Evolutionary conservation across 2,888 invertebrate species (phyloP).

Genomic region (Apeira syringaria): DNA sequence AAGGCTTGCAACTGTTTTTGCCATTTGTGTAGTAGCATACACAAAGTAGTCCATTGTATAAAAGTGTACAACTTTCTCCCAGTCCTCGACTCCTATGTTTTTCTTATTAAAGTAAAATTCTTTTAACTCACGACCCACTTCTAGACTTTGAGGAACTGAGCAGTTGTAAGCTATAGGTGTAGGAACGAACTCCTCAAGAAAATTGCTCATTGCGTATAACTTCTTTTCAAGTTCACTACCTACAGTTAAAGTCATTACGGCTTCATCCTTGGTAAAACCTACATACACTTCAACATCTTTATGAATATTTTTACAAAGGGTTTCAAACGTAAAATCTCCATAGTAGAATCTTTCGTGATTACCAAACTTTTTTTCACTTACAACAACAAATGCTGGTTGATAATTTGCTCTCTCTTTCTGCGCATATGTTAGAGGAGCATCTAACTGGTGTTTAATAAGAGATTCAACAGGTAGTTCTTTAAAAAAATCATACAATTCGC

Average conservation of each 20-base stretch:
- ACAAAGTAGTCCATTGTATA: conserved; percentile 30
- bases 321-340: conserved; percentile 46
- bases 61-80: conserved; percentile 32
- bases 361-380: conserved; percentile 45
- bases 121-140: conserved; percentile 37
- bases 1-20: conserved; percentile 31
- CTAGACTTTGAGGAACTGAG: conserved; percentile 28
- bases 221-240: conserved; percentile 16
- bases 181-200: conserved; percentile 31
- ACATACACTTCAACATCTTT: conserved; percentile 84
- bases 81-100: conserved; percentile 30
- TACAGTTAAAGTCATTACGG: conserved; percentile 9
- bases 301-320: conserved; percentile 71
- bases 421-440: conserved; percentile 30
- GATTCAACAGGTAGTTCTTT: conserved; percentile 35
- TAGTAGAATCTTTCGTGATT: conserved; percentile 46
- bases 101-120: conserved; percentile 35
- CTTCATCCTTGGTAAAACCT: conserved; percentile 21
- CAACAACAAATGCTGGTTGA: conserved; percentile 35
- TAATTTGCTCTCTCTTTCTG: conserved; percentile 25
- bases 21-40: conserved; percentile 36
- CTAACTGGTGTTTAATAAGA: conserved; percentile 21
- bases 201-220: conserved; percentile 12
- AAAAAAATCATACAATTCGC: conserved; percentile 41
- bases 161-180: conserved; percentile 27